These are phyloP conservation scores for Aspidapion aeneum DNA, from an alignment of 2,888 invertebrate species.

Conservation along the genomic window DNA sequence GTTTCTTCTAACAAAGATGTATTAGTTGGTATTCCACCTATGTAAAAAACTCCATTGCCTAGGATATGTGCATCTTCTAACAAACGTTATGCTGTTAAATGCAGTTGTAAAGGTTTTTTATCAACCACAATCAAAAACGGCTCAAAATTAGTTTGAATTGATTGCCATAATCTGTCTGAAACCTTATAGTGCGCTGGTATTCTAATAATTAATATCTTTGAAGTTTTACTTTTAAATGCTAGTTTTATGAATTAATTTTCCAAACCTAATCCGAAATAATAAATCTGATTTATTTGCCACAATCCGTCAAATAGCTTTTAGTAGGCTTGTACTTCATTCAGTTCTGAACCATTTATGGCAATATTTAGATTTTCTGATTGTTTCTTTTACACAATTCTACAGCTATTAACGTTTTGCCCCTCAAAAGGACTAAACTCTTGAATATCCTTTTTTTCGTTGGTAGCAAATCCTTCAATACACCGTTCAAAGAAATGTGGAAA, in stretches of 20 bases:
- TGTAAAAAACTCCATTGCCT: constrained; percentile 45
- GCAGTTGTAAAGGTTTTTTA: constrained; percentile 22
- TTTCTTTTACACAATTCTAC: constrained; percentile 45
- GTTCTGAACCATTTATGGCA: too few species aligned
- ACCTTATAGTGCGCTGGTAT: constrained; percentile 58
- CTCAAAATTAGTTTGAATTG: constrained; percentile 49
- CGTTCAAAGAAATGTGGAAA: constrained; percentile 47
- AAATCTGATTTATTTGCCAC: constrained; percentile 62
- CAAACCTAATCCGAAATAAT: constrained; percentile 65
- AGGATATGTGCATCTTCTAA: constrained; percentile 28
- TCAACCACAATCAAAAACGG: constrained; percentile 49
- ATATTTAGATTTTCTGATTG: constrained; percentile 43
- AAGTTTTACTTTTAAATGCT: constrained; percentile 49
- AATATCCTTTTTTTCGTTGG: constrained; percentile 43
- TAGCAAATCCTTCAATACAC: constrained; percentile 47
- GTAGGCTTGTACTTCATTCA: constrained; percentile 55
- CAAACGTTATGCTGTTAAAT: background rate
- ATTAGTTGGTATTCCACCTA: constrained; percentile 47
- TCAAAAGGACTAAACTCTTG: constrained; percentile 56
- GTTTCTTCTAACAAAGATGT: constrained; percentile 40
- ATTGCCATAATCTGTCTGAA: constrained; percentile 73
- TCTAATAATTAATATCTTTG: constrained; percentile 44
- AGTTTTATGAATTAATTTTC: constrained; percentile 65
- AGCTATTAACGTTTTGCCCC: constrained; percentile 57
- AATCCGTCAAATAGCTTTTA: constrained; percentile 66